Evolutionary conservation across 2,797 vertebrate genomes (phyloP).

Genomic region (Molossus molossus): DNA sequence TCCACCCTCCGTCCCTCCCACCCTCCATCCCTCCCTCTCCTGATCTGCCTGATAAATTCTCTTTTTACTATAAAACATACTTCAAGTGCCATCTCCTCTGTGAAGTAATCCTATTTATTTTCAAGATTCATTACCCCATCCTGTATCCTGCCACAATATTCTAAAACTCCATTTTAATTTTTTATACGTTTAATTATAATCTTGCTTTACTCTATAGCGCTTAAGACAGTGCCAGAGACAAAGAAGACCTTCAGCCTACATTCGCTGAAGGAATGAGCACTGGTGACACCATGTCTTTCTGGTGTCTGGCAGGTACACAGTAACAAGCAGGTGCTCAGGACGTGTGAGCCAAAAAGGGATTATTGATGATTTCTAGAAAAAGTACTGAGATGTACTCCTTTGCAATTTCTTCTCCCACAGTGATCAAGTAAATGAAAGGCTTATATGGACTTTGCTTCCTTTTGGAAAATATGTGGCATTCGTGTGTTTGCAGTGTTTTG

Average conservation of each 20-base stretch:
- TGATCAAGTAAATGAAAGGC: background rate
- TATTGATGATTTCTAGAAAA: background rate
- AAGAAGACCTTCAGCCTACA: background rate
- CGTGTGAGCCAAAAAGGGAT: background rate
- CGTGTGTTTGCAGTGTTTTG: background rate
- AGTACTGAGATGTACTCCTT: background rate
- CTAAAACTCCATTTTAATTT: background rate
- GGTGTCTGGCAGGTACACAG: background rate
- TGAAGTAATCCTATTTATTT: background rate
- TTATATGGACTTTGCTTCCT: background rate
- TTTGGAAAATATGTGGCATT: background rate
- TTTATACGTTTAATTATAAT: background rate
- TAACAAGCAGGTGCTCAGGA: background rate
- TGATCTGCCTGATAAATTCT: background rate
- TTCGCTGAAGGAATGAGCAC: background rate
- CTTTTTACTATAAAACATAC: background rate
- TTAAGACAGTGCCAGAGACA: background rate
- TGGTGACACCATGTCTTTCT: background rate
- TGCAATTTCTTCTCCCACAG: background rate
- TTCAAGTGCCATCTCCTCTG: background rate
- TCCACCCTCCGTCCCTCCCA: background rate
- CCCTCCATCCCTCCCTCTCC: background rate
- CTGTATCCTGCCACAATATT: background rate
- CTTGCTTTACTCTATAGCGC: background rate
- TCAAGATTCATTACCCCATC: background rate